Conservation (phyloP, 2,888 invertebrate species). For the Alsophila aescularia region DNA sequence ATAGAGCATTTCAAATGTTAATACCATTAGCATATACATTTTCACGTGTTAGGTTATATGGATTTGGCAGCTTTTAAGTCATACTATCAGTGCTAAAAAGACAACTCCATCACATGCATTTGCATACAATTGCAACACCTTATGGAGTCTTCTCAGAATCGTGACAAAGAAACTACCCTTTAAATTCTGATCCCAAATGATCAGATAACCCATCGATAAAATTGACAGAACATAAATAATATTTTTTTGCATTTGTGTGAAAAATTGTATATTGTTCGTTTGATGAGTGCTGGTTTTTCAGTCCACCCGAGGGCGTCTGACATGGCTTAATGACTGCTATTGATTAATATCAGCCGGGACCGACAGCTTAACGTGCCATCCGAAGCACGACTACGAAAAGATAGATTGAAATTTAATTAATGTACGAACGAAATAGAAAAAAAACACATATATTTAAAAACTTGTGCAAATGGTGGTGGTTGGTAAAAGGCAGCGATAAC, state of each 20-base stretch:
- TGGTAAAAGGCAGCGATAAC: too few relatives aligned
- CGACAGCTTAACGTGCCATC: too few relatives aligned
- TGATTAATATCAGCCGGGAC: too few relatives aligned
- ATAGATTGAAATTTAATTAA: too few relatives aligned
- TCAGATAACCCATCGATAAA: slow-evolving; percentile 32
- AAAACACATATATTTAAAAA: too few relatives aligned
- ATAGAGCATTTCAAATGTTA: too few relatives aligned
- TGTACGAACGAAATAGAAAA: too few relatives aligned
- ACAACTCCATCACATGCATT: slow-evolving; percentile 39
- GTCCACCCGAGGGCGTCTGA: too few relatives aligned
- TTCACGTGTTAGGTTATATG: background rate
- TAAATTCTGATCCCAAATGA: slow-evolving; percentile 33
- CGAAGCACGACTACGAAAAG: too few relatives aligned
- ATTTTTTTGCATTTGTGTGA: slow-evolving; percentile 18
- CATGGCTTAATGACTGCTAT: too few relatives aligned
- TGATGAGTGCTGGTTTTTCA: background rate
- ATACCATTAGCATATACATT: too few relatives aligned
- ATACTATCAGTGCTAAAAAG: slow-evolving; percentile 6
- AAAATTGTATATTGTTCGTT: background rate
- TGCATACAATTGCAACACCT: slow-evolving; percentile 54
- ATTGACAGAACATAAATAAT: slow-evolving; percentile 32
- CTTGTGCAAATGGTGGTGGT: too few relatives aligned
- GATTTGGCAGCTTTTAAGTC: background rate
- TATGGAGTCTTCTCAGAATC: slow-evolving; percentile 40
- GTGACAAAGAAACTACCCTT: slow-evolving; percentile 31